These are phyloP conservation scores for Trematomus bernacchii DNA, from an alignment of 2,797 vertebrate genomes.

Conservation along the genomic window DNA sequence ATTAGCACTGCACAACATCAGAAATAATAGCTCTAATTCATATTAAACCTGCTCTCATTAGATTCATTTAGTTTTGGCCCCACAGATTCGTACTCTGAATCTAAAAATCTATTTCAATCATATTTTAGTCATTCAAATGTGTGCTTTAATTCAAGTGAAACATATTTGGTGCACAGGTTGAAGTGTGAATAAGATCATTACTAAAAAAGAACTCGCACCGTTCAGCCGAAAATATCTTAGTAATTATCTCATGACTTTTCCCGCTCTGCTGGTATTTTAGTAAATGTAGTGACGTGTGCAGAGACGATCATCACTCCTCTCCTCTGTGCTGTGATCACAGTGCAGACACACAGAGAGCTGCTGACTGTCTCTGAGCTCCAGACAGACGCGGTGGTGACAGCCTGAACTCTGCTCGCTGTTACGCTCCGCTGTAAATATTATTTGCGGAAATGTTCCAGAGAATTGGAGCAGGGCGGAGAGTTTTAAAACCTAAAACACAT, in stretches of 20 bases:
- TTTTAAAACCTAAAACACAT: slow-evolving; percentile 27
- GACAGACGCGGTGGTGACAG: slow-evolving; percentile 20
- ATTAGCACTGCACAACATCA: background rate
- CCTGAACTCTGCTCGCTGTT: slow-evolving; percentile 7
- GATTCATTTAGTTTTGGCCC: background rate
- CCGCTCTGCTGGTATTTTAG: slow-evolving; percentile 14
- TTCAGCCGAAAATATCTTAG: background rate
- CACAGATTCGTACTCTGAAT: background rate
- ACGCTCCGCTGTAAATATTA: slow-evolving; percentile 12
- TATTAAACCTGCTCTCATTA: background rate
- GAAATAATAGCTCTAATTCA: background rate
- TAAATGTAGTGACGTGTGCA: slow-evolving; percentile 9
- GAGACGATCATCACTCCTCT: background rate
- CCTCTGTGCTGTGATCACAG: slow-evolving; percentile 56
- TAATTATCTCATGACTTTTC: background rate
- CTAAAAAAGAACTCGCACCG: background rate
- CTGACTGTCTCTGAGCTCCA: slow-evolving; percentile 40
- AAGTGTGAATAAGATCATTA: background rate
- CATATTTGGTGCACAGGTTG: background rate
- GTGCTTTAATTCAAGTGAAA: background rate
- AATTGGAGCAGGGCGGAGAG: background rate
- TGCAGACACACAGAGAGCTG: slow-evolving; percentile 27
- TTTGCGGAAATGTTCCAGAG: slow-evolving; percentile 11
- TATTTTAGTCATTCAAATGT: background rate
- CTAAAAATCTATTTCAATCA: no score